Conservation (phyloP, 2,113 vertebrate species). For the Ornithorhynchus anatinus region DNA sequence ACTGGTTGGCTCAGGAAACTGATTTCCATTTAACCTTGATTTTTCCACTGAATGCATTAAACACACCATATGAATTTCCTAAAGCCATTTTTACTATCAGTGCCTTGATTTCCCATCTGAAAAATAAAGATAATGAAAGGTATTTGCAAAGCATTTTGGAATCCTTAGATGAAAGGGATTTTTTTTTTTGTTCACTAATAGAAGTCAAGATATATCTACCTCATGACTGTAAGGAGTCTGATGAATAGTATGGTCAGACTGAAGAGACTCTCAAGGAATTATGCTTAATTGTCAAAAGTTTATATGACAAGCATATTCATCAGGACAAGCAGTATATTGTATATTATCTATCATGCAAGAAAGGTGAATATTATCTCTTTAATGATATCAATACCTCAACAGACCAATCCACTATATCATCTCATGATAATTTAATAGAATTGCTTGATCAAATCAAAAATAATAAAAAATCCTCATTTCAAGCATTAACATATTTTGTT, state of each 20-base stretch:
- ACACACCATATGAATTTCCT: not conserved
- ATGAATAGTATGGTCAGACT: conserved; percentile 16
- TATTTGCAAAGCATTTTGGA: not conserved
- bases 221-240: not conserved
- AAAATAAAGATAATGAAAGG: conserved; percentile 45
- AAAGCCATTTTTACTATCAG: conserved; percentile 23
- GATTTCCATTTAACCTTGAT: not conserved
- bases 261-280: conserved; percentile 4
- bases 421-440: conserved; percentile 33
- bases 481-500: not conserved
- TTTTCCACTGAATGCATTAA: not conserved
- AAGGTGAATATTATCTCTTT: conserved; percentile 9
- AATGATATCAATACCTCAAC: conserved; percentile 6
- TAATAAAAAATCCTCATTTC: conserved; percentile 27
- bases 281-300: conserved; percentile 29
- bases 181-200: conserved; percentile 7
- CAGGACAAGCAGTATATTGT: not conserved
- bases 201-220: conserved; percentile 19
- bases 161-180: conserved; percentile 38
- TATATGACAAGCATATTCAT: conserved; percentile 35
- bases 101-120: conserved; percentile 18
- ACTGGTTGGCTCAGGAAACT: not conserved
- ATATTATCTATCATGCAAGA: not conserved
- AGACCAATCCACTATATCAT: conserved; percentile 5
- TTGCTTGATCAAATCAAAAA: conserved; percentile 33